These are phyloP conservation scores for Gymnothorax reevesii DNA, from an alignment of 2,797 vertebrate species.

Conservation along the genomic window DNA sequence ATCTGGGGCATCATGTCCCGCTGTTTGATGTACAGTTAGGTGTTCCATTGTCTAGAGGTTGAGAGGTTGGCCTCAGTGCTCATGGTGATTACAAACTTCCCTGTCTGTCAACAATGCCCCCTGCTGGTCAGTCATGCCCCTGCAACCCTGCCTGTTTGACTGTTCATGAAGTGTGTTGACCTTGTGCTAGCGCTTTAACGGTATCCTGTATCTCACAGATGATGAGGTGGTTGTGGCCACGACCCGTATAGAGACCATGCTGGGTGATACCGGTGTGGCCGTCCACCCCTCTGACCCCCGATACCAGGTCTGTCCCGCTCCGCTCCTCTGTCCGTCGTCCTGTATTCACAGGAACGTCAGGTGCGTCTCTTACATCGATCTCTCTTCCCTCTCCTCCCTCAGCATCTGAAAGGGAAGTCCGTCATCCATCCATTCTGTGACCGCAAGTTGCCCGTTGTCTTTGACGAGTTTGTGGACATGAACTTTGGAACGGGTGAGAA, in stretches of 20 bases:
- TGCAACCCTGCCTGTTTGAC: no score
- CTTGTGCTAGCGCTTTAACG: background rate
- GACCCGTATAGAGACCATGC: conserved; percentile 91
- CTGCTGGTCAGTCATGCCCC: background rate
- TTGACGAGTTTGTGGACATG: conserved; percentile 90
- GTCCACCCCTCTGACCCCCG: conserved; percentile 84
- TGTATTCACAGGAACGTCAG: background rate
- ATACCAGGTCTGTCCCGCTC: conserved; percentile 72
- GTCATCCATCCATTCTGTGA: conserved; percentile 83
- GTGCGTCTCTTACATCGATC: background rate
- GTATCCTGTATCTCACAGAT: conserved; percentile 55
- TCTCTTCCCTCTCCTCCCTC: background rate
- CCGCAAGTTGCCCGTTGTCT: conserved; percentile 82
- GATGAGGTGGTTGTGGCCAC: conserved; percentile 90
- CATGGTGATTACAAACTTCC: background rate
- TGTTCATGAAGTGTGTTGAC: background rate
- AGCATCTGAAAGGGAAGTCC: conserved; percentile 81
- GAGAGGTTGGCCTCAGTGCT: background rate
- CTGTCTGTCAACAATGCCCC: background rate
- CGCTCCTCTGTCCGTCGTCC: background rate
- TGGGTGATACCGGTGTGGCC: conserved; percentile 86
- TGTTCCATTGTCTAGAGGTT: background rate
- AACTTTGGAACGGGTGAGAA: conserved; percentile 84
- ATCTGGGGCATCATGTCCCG: no score
- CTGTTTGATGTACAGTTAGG: no score